These are phyloP conservation scores for Vanessa cardui DNA, from an alignment of 2,888 invertebrate genomes.

Conservation along the genomic window DNA sequence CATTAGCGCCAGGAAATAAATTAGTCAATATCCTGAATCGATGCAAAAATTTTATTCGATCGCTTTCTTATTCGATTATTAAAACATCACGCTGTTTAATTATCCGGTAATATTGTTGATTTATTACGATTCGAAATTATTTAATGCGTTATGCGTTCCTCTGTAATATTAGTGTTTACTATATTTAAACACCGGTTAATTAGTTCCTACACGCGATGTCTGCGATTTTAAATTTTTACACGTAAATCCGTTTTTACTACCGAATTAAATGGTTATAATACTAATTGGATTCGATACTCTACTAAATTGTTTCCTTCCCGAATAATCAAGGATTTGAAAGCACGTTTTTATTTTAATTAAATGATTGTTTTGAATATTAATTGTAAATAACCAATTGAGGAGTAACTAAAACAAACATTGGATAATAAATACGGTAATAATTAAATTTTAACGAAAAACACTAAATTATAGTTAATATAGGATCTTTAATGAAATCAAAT, in stretches of 20 bases:
- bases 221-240: background rate
- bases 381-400: background rate
- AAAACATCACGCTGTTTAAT: conserved; percentile 8
- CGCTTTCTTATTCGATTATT: conserved; percentile 8
- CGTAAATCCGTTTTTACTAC: conserved; percentile 9
- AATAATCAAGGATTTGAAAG: conserved; percentile 18
- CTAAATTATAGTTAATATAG: background rate
- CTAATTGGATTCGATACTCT: conserved; percentile 18
- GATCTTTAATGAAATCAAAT: background rate
- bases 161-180: conserved; percentile 26
- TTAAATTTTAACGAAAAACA: background rate
- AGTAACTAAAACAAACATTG: background rate
- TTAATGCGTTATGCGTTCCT: conserved; percentile 28
- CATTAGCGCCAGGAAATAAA: conserved; percentile 15
- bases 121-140: conserved; percentile 20
- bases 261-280: background rate
- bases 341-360: conserved; percentile 8
- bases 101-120: conserved; percentile 11
- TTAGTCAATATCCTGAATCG: conserved; percentile 13
- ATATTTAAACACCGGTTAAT: conserved; percentile 20
- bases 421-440: background rate
- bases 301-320: conserved; percentile 31
- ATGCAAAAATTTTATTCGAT: background rate
- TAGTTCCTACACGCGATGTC: conserved; percentile 28
- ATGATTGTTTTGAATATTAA: background rate